Evolutionary conservation across 2,888 invertebrate species (phyloP).

Genomic region (Gnatocerus cornutus): DNA sequence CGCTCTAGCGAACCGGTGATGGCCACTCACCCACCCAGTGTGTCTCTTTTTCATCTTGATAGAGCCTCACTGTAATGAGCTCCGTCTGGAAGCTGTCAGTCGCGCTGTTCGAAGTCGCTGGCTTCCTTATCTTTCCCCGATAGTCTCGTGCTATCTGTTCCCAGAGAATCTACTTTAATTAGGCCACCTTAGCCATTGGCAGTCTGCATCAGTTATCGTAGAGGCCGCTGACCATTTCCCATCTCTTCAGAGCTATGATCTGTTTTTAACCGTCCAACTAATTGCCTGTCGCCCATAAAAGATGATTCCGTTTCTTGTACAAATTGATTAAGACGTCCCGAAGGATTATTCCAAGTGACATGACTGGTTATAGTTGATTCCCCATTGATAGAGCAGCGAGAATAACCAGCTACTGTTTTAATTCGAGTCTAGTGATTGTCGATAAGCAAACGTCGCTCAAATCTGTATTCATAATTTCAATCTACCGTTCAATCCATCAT

Average conservation of each 20-base stretch:
- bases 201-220: slow-evolving; percentile 45
- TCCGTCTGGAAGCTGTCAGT: slow-evolving; percentile 65
- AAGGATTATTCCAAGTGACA: slow-evolving; percentile 47
- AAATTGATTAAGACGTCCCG: slow-evolving; percentile 55
- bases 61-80: slow-evolving; percentile 63
- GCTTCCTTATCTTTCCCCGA: slow-evolving; percentile 56
- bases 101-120: slow-evolving; percentile 50
- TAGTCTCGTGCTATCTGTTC: slow-evolving; percentile 57
- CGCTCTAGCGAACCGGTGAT: slow-evolving; percentile 50
- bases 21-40: slow-evolving; percentile 53
- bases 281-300: slow-evolving; percentile 55
- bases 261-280: slow-evolving; percentile 48
- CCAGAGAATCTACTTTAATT: slow-evolving; percentile 58
- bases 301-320: slow-evolving; percentile 53
- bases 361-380: slow-evolving; percentile 48
- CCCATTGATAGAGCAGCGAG: slow-evolving; percentile 46
- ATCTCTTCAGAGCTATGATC: slow-evolving; percentile 32
- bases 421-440: slow-evolving; percentile 46
- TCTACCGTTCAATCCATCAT: slow-evolving; percentile 42
- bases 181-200: slow-evolving; percentile 55
- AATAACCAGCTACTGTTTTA: slow-evolving; percentile 52
- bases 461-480: slow-evolving; percentile 39
- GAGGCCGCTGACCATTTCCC: slow-evolving; percentile 39
- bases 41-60: slow-evolving; percentile 60
- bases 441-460: slow-evolving; percentile 40